Base-by-base conservation (phyloP, 2,113 vertebrate genomes). In the Herpetotheres cachinnans region DNA sequence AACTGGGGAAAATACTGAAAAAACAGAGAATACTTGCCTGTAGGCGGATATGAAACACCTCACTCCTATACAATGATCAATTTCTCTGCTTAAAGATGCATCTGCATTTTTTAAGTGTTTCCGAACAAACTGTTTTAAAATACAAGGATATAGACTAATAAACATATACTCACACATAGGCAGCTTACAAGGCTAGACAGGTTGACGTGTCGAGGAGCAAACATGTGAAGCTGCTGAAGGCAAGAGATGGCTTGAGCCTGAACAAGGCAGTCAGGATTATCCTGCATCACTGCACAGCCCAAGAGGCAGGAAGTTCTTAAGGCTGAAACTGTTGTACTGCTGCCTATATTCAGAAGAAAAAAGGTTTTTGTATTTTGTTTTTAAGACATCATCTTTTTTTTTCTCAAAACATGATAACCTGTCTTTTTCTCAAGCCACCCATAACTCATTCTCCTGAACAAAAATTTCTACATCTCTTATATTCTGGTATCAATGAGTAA, bases 141-240 rank as follows among this genome's bases (percentile, higher is more conserved):
- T 30, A 82, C 20, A 89, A 67, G 10, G 22, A 71, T 65, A 40
- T 5, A 82, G 27, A 82, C 24, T 50, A 81, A 42, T 47, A 89
- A 91, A 96, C 3, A 13, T 70, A 86, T 97, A 99, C 99, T 99
- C 94, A 99, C 99, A 97, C 99, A 99, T 15, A 99, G 98, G 40
- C 98, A 98, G 92, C 98, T 98, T 7, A 99, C 99, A 29, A 99
- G 98, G 93, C 89, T 98, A 49, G 98, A 98, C 92, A 99, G 98
- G 97, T 99, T 98, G 93, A 99, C 98, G 2, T 99, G 98, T 27
- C 98, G 97, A 22, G 99, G 99, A 46, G 98, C 98, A 98, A 99
- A 99, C 99, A 99, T 99, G 97, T 99, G 99, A 89, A 99, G 99
- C 97, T 99, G 99, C 97, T 99, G 99, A 95, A 99, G 98, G 95